Conservation (phyloP, 2,797 vertebrate genomes). For the Thunnus albacares region DNA sequence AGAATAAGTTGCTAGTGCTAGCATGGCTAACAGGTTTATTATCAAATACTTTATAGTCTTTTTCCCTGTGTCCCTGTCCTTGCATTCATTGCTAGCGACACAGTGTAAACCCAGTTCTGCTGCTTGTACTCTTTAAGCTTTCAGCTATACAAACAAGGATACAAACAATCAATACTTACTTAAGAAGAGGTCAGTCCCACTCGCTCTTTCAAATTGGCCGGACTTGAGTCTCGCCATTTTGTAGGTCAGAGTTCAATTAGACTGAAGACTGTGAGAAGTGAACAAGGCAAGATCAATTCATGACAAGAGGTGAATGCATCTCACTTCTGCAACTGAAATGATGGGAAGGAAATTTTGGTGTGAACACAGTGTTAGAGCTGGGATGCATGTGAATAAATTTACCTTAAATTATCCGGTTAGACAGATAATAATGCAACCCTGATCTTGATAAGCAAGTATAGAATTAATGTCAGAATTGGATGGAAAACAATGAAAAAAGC, state of each 20-base stretch:
- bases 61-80: not conserved
- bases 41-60: not conserved
- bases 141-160: conserved; percentile 66
- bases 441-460: not conserved
- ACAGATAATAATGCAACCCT: not conserved
- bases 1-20: conserved; percentile 19
- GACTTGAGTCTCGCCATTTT: conserved; percentile 26
- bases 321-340: conserved; percentile 6
- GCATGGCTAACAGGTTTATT: conserved; percentile 13
- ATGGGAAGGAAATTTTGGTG: not conserved
- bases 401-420: conserved; percentile 24
- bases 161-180: conserved; percentile 69
- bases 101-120: conserved; percentile 12
- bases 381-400: conserved; percentile 7
- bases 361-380: not conserved
- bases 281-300: conserved; percentile 36
- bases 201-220: conserved; percentile 49
- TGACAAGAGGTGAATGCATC: conserved; percentile 12
- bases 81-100: conserved; percentile 23
- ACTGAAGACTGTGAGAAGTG: conserved; percentile 33
- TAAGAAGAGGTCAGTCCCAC: conserved; percentile 64
- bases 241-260: conserved; percentile 49
- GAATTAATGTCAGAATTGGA: conserved; percentile 10
- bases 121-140: conserved; percentile 43
- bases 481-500: not conserved